Evolutionary conservation across 2,888 invertebrate species (phyloP), one percentile per base, ranked within the genome.

Genomic region (Lymantria monacha): DNA sequence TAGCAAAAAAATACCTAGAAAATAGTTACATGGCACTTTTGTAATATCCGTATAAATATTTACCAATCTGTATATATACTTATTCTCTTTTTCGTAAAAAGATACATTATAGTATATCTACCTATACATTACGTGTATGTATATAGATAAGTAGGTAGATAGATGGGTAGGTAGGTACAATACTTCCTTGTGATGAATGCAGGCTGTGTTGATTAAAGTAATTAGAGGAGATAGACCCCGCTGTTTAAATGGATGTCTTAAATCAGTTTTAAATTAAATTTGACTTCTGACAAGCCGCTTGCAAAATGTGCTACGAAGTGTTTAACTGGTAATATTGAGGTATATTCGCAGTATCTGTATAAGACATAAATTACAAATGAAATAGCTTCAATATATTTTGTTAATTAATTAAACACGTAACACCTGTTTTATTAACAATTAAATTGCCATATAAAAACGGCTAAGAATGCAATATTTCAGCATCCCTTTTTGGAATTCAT

Each of bases 171-270:
- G 14, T 31, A 46, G 30, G 33, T 9, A 12, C 13, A 22, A 22
- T 49, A 33, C 31, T 49, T 46, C 22, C 61, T 51, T 48, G 57
- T 64, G 44, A 61, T 64, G 51, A 64, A 64, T 59, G 55, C 46
- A 55, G 56, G 56, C 51, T 46, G 53, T 64, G 59, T 68, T 66
- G 66, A 68, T 62, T 68, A 68, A 65, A 65, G 56, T 51, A 68
- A 66, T 65, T 62, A 66, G 46, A 53, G 57, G 52, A 59, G 61
- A 63, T 54, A 63, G 49, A 46, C 51, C 49, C 48, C 51, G 53
- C 53, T 51, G 51, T 59, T 66, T 57, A 51, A 57, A 57, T 50
- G 61, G 40, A 51, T 44, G 44, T 46, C 15, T 45, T 40, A 47
- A 55, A 63, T 66, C 59, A 59, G 59, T 66, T 61, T 59, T 61